These are phyloP conservation scores for Cerastis rubricosa DNA, from an alignment of 2,888 invertebrate genomes.

Conservation along the genomic window DNA sequence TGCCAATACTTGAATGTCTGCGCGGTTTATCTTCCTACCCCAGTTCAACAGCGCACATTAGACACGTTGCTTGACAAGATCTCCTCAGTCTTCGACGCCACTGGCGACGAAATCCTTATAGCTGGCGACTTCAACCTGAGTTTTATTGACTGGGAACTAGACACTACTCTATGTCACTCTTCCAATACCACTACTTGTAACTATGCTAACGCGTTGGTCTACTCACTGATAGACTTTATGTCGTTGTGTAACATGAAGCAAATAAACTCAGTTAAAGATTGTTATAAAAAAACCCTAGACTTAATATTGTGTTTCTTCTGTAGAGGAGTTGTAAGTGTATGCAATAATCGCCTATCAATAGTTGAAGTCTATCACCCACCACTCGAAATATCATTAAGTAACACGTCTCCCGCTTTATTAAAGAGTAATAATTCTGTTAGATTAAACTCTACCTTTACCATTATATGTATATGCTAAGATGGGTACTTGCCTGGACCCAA, in stretches of 20 bases:
- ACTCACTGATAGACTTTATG: conserved; percentile 13
- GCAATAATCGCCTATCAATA: background rate
- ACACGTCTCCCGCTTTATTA: background rate
- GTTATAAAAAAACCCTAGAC: conserved; percentile 1
- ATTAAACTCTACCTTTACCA: too few species aligned
- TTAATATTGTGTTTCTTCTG: conserved; percentile 3
- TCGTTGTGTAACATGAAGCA: background rate
- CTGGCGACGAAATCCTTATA: background rate
- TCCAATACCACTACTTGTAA: background rate
- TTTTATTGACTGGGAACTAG: conserved; percentile 5
- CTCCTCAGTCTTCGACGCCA: too few species aligned
- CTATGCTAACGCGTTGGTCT: background rate
- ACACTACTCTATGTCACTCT: background rate
- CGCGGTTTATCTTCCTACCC: too few species aligned
- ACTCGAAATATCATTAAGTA: background rate
- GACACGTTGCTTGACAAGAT: too few species aligned
- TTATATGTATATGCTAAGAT: too few species aligned
- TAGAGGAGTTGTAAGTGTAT: conserved; percentile 2
- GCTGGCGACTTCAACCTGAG: conserved; percentile 10
- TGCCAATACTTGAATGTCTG: too few species aligned
- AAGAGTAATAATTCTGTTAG: background rate
- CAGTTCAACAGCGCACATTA: too few species aligned
- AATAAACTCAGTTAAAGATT: background rate
- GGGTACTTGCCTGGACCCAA: background rate
- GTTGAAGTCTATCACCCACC: conserved; percentile 2